A percentile compares a stretch with the other conserved stretches of the same genome.
These are phyloP conservation scores for Anorthoa munda DNA, from an alignment of 2,888 invertebrate species.

Conservation along the genomic window DNA sequence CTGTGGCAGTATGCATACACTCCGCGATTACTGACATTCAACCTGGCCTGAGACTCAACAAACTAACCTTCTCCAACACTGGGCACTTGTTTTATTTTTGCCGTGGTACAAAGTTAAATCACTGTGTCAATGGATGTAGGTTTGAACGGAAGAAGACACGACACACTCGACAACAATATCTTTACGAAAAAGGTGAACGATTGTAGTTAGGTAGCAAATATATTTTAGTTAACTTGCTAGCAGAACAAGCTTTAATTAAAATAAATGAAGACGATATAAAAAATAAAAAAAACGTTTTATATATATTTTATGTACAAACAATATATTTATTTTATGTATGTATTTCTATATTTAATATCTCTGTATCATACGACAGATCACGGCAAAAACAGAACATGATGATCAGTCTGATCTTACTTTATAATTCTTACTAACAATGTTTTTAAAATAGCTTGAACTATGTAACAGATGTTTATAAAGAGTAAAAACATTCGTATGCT, in stretches of 20 bases:
- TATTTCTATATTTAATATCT: constrained; percentile 1
- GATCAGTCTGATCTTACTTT: constrained; percentile 12
- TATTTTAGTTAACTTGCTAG: neutral
- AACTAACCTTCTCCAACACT: constrained; percentile 28
- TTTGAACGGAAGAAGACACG: constrained; percentile 1
- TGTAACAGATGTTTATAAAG: neutral
- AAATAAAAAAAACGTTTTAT: neutral
- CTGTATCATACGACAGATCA: constrained; percentile 21
- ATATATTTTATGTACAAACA: neutral
- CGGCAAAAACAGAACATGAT: constrained; percentile 56
- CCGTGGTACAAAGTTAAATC: constrained; percentile 31
- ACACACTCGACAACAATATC: constrained; percentile 4
- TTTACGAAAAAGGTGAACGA: neutral
- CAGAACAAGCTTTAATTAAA: neutral
- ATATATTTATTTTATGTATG: neutral
- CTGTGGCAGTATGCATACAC: constrained; percentile 32
- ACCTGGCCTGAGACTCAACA: constrained; percentile 47
- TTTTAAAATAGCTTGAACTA: constrained; percentile 59
- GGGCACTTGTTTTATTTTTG: constrained; percentile 57
- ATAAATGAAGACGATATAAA: neutral
- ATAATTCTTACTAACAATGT: constrained; percentile 7
- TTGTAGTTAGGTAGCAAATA: neutral
- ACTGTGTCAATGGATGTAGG: neutral
- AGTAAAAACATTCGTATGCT: neutral
- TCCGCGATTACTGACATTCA: constrained; percentile 62